Conservation (phyloP, 2,797 vertebrate genomes). For the Hemibagrus guttatus region DNA sequence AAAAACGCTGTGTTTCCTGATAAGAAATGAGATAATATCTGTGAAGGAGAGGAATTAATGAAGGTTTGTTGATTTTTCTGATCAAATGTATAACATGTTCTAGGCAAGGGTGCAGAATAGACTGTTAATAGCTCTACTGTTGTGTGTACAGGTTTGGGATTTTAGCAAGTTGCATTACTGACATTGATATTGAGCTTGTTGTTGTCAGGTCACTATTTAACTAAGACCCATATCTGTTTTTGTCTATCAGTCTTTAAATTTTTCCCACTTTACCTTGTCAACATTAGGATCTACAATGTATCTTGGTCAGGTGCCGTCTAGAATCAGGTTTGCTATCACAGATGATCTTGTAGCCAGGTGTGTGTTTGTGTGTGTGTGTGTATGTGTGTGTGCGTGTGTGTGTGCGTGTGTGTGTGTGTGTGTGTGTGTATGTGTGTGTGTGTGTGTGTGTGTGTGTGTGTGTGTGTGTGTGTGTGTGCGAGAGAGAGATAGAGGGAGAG, state of each 20-base stretch:
- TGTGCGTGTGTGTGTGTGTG: background rate
- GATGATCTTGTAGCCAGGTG: conserved; percentile 32
- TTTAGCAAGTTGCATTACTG: background rate
- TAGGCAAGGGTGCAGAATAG: background rate
- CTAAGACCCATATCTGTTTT: background rate
- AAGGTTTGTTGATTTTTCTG: conserved; percentile 1
- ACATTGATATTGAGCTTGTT: background rate
- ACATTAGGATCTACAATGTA: background rate
- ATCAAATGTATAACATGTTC: background rate
- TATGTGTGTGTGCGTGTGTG: background rate
- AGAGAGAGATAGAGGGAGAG: conserved; percentile 22
- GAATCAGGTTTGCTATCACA: conserved; percentile 25
- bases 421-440: background rate
- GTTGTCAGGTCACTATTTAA: background rate
- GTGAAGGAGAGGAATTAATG: conserved; percentile 44
- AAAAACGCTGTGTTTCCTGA: background rate
- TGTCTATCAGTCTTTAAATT: background rate
- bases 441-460: background rate
- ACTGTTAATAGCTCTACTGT: background rate
- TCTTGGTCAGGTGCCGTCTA: conserved; percentile 15
- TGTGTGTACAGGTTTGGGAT: background rate
- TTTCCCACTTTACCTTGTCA: conserved; percentile 20
- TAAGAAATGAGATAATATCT: conserved; percentile 16
- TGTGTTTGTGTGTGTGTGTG: background rate
- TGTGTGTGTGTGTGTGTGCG: background rate